Percentiles rank a stretch among this genome's conserved stretches.
Evolutionary conservation across 2,888 invertebrate genomes (phyloP).

Genomic region (Apomyelois bistriatella): DNA sequence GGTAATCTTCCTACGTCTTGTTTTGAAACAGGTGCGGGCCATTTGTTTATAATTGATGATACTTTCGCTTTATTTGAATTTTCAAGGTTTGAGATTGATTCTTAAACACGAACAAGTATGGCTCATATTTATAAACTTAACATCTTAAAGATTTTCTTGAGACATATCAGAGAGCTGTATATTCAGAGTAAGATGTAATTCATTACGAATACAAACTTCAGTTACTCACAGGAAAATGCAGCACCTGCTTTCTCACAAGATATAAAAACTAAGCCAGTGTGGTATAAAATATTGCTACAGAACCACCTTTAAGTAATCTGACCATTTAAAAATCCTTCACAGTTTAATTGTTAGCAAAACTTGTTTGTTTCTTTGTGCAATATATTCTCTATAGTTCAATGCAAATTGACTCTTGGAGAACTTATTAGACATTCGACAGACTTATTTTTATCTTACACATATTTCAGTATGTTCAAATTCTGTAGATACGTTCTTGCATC

Average conservation of each 20-base stretch:
- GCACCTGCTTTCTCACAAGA: slow-evolving; percentile 31
- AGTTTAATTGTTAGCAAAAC: slow-evolving; percentile 19
- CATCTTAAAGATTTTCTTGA: too few relatives aligned
- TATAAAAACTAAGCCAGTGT: slow-evolving; percentile 25
- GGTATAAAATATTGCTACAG: slow-evolving; percentile 28
- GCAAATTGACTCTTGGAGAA: not conserved
- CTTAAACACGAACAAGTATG: too few relatives aligned
- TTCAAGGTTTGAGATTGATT: not conserved
- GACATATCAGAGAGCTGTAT: too few relatives aligned
- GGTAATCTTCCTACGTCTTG: slow-evolving; percentile 30
- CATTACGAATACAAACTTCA: not conserved
- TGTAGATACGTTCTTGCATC: too few relatives aligned
- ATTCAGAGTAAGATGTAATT: too few relatives aligned
- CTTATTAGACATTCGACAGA: not conserved
- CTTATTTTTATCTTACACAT: not conserved
- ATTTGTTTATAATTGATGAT: slow-evolving; percentile 14
- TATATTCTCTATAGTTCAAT: slow-evolving; percentile 6
- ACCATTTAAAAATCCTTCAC: slow-evolving; percentile 21
- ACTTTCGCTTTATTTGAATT: slow-evolving; percentile 14
- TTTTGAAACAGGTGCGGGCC: slow-evolving; percentile 18
- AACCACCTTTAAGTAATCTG: slow-evolving; percentile 20
- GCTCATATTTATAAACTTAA: too few relatives aligned
- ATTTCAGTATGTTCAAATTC: not conserved
- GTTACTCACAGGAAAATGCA: slow-evolving; percentile 14
- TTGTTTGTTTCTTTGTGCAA: slow-evolving; percentile 12